Base-by-base conservation (phyloP, 2,113 vertebrate genomes). In the Paramisgurnus dabryanus region DNA sequence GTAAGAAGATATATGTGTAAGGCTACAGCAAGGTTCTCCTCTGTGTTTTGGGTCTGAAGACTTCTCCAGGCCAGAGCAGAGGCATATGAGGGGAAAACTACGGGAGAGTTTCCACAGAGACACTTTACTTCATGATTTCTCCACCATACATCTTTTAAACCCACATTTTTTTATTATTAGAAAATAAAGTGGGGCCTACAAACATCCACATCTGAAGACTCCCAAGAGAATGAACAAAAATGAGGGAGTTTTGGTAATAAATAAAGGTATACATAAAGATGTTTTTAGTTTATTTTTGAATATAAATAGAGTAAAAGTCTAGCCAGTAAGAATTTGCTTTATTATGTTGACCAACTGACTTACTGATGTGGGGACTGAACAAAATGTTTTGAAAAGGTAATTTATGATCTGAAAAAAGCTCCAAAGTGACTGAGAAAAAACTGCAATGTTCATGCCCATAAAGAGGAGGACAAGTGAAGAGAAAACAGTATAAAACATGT, bases 1-100 rank as follows among this genome's bases (percentile, higher is more conserved):
- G 61, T 80, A 76, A 72, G 34, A 71, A 80, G 84, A 77, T 77
- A 77, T 82, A 77, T 82, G 73, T 77, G 49, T 69, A 9, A 74
- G 74, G 18, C 68, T 77, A 67, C 18, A 43, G 12, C 66, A 39
- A 34, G 76, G 18, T 6, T 6, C 53, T 82, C 67, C 61, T 63
- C n/a, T 43, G 60, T 65, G 64, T 63, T 58, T 2, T 39, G 10
- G 49, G 43, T 9, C 47, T 80, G 58, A 83, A 79, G 60, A 77
- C 61, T 80, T 80, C 53, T 61, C 53, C 78, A 83, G 82, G 66
- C 82, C 49, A 50, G 66, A 65, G 71, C 67, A 43, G 67, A 80
- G 63, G 72, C 60, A 69, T 40, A 66, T 12, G 11, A n/a, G 15
- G 72, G 57, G 6, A 7, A 39, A 69, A 63, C 43, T 53, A 55